phyloP scores from a whole-genome alignment of 2,113 vertebrate genomes.

The Rhizomys pruinosus region DNA sequence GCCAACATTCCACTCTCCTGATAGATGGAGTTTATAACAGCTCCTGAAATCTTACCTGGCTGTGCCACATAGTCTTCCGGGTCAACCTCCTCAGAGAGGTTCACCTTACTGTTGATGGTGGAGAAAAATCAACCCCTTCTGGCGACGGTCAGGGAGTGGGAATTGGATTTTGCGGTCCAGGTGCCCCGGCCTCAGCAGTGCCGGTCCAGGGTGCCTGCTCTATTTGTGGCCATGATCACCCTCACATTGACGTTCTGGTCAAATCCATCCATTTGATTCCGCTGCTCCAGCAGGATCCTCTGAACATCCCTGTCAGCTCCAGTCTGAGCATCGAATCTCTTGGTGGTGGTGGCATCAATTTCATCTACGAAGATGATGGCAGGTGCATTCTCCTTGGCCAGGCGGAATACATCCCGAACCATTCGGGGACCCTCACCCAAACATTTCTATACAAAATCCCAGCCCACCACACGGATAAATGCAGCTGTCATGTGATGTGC shows the following conservation, averaged over 20 bases:
- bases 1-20: slow-evolving; percentile 96
- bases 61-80: slow-evolving; percentile 95
- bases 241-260: slow-evolving; percentile 98
- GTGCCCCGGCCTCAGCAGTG: slow-evolving; percentile 93
- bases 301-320: slow-evolving; percentile 96
- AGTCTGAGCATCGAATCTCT: slow-evolving; percentile 97
- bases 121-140: slow-evolving; percentile 89
- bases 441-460: slow-evolving; percentile 98
- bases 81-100: slow-evolving; percentile 95
- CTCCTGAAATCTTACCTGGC: slow-evolving; percentile 94
- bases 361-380: slow-evolving; percentile 99
- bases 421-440: slow-evolving; percentile 96
- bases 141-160: slow-evolving; percentile 87
- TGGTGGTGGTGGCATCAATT: slow-evolving; percentile 97
- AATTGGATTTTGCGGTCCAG: slow-evolving; percentile 96
- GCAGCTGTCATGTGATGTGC: slow-evolving; percentile 98
- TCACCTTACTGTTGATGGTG: slow-evolving; percentile 85
- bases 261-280: slow-evolving; percentile 98
- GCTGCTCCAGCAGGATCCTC: slow-evolving; percentile 94
- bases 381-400: slow-evolving; percentile 97
- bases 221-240: slow-evolving; percentile 98
- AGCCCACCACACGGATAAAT: slow-evolving; percentile 96
- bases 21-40: slow-evolving; percentile 96
- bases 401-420: slow-evolving; percentile 96
- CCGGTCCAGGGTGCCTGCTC: slow-evolving; percentile 96